Evolutionary conservation across 2,797 vertebrate genomes (phyloP).

Genomic region (Gallinago stenura): DNA sequence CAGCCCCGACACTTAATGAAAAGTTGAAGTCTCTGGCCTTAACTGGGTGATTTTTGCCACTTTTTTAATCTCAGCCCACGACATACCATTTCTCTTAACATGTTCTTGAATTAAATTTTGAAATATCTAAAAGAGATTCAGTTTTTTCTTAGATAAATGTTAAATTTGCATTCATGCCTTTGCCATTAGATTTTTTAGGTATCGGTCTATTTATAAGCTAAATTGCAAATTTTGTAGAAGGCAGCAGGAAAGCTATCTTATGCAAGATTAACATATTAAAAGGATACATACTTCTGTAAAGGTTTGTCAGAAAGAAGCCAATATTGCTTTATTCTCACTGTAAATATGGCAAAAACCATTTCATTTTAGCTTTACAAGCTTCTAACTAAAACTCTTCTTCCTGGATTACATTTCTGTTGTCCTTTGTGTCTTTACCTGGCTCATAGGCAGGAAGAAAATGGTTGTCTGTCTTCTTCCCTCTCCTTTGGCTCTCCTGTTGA

Average conservation of each 20-base stretch:
- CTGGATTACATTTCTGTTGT: neutral
- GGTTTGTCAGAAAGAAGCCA: neutral
- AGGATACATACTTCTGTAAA: neutral
- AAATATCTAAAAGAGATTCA: neutral
- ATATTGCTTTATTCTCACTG: neutral
- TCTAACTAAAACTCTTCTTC: neutral
- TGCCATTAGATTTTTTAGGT: neutral
- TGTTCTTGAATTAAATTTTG: neutral
- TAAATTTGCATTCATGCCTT: neutral
- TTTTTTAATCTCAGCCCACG: neutral
- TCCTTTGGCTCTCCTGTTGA: neutral
- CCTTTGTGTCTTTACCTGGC: neutral
- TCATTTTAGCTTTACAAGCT: neutral
- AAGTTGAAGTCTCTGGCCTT: neutral
- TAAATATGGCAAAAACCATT: neutral
- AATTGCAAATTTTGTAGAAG: neutral
- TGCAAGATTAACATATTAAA: neutral
- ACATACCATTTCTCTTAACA: neutral
- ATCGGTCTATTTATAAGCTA: neutral
- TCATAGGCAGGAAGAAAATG: neutral
- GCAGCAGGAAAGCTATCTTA: neutral
- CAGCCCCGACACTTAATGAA: fast-evolving
- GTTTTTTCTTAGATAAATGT: neutral
- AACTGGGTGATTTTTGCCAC: neutral
- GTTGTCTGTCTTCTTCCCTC: neutral